phyloP scores from a whole-genome alignment of 1,140 invertebrate species.

The Choristoneura fumiferana region DNA sequence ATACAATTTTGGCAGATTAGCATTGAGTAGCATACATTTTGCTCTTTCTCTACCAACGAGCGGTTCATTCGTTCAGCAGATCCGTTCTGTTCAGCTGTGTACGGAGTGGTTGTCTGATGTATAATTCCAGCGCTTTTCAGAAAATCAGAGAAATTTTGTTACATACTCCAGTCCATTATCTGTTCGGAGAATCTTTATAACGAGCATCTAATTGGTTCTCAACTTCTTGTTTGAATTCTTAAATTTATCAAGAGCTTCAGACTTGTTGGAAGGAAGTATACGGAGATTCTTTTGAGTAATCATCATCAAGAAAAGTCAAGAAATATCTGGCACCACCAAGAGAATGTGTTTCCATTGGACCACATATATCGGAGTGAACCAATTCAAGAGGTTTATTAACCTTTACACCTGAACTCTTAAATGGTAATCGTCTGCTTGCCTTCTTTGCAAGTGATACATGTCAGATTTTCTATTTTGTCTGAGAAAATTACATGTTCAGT shows the following conservation, averaged over 20 bases:
- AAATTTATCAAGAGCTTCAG: constrained; percentile 46
- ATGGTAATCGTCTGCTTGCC: constrained; percentile 37
- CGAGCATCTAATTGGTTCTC: constrained; percentile 41
- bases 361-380: constrained; percentile 61
- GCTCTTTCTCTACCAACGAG: constrained; percentile 46
- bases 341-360: constrained; percentile 56
- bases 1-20: constrained; percentile 32
- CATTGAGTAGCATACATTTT: constrained; percentile 39
- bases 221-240: constrained; percentile 40
- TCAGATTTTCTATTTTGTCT: constrained; percentile 28
- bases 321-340: constrained; percentile 54
- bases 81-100: constrained; percentile 67
- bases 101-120: constrained; percentile 40
- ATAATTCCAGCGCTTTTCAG: constrained; percentile 48
- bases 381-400: constrained; percentile 24
- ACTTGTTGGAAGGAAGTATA: constrained; percentile 61
- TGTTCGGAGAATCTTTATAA: constrained; percentile 43
- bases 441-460: constrained; percentile 32
- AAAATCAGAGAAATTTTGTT: constrained; percentile 44
- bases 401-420: constrained; percentile 20
- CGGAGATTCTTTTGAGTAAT: constrained; percentile 47
- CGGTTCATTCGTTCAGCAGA: constrained; percentile 52
- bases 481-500: constrained; percentile 28
- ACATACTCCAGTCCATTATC: constrained; percentile 69
- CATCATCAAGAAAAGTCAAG: constrained; percentile 67